Base-by-base conservation (phyloP, 2,113 vertebrate genomes). In the Colossoma macropomum region DNA sequence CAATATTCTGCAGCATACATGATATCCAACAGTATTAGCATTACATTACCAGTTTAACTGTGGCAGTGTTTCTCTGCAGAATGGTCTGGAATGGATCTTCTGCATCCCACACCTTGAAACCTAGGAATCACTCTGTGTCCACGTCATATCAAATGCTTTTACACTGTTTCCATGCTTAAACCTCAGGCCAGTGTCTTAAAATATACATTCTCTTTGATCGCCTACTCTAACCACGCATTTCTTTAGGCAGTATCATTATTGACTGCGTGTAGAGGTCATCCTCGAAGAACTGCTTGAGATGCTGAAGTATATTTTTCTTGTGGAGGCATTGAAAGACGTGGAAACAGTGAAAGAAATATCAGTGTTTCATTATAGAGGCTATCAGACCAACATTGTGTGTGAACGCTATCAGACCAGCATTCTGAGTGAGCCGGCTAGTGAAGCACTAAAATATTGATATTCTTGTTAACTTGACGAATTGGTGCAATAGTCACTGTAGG, bases 381-480 rank as follows among this genome's bases (percentile, higher is more conserved):
- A 10, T 38, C 52, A 30, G 32, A 62, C 41, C 34, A 19, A 38
- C 9, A 4, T 34, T 41, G 45, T 0, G 63, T 13, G 56, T 17
- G 41, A 45, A 45, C 41, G 27, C 25, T 7, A 17, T 30, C 60
- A 34, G 28, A 59, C 52, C n/a, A 15, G 48, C 11, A 8, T 30
- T 52, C 4, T 52, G 50, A 52, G 28, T 0, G 32, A 30, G 77
- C 27, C 19, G n/a, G 15, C 69, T 70, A 66, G 66, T 25, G 38
- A 79, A 79, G 79, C 70, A n/a, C 81, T 79, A 25, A 80, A 73
- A 76, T 77, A 73, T 71, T 85, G 71, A 86, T 84, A 75, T 59
- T 80, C 17, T 71, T 77, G 76, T 82, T 84, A 82, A 82, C 56
- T 13, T 75, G 70, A 86, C 28, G 30, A 76, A 85, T 56, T 45